phyloP scores from a whole-genome alignment of 1,140 invertebrate genomes.

The Xylocopa sonorina region DNA sequence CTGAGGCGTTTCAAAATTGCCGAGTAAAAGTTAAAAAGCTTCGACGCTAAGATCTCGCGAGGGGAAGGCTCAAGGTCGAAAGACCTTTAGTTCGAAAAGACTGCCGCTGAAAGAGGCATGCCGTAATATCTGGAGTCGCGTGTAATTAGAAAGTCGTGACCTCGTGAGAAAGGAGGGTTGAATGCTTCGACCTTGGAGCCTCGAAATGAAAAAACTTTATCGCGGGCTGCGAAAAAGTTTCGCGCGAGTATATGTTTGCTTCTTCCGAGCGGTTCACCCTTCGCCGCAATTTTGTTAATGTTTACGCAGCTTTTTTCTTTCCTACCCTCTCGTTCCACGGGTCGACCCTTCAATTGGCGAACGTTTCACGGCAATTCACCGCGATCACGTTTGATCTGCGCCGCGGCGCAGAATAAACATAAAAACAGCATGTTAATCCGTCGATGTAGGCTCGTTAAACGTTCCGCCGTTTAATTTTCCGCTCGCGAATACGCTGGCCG shows the following conservation, averaged over 20 bases:
- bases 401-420: too few relatives aligned
- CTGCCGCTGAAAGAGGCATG: too few relatives aligned
- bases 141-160: too few relatives aligned
- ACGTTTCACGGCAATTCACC: background rate
- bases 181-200: too few relatives aligned
- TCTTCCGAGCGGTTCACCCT: background rate
- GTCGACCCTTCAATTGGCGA: background rate
- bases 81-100: background rate
- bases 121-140: too few relatives aligned
- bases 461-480: background rate
- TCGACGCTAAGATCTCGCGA: background rate
- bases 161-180: too few relatives aligned
- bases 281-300: background rate
- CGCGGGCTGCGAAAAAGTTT: too few relatives aligned
- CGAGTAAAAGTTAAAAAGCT: too few relatives aligned
- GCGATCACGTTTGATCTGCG: background rate
- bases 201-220: too few relatives aligned
- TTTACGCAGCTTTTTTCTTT: background rate
- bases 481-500: background rate
- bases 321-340: too few relatives aligned
- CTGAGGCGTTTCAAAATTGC: too few relatives aligned
- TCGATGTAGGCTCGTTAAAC: background rate
- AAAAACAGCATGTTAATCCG: slow-evolving; percentile 5
- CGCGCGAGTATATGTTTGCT: too few relatives aligned
- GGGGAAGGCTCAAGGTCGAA: background rate